phyloP scores from a whole-genome alignment of 2,797 vertebrate species.

The Furcifer pardalis region DNA sequence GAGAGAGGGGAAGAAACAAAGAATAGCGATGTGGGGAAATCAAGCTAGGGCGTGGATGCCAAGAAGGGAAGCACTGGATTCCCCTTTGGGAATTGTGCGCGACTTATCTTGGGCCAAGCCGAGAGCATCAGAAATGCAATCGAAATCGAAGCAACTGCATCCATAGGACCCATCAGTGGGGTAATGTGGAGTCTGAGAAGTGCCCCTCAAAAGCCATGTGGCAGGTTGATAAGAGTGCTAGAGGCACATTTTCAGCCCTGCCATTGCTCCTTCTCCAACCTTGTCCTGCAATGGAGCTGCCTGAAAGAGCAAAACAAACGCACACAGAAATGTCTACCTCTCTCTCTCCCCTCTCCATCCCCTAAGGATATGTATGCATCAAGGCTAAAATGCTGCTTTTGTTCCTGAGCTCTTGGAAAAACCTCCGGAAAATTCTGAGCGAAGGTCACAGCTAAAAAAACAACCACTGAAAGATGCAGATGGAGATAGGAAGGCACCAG shows the following conservation, averaged over 20 bases:
- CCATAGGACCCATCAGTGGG: neutral
- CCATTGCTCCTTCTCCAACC: neutral
- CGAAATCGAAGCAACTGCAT: neutral
- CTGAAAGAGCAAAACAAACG: no score
- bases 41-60: accelerated
- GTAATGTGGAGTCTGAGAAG: neutral
- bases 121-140: neutral
- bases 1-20: neutral
- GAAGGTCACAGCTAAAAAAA: conserved; percentile 62
- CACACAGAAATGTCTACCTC: no score
- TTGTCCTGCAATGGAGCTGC: neutral
- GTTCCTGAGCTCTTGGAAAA: conserved; percentile 40
- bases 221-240: neutral
- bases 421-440: conserved; percentile 55
- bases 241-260: neutral
- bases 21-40: conserved; percentile 26
- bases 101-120: neutral
- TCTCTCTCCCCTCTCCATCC: no score
- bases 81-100: no score
- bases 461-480: conserved; percentile 53
- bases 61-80: neutral
- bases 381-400: conserved; percentile 34
- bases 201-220: neutral
- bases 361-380: no score
- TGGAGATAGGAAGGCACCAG: conserved; percentile 13